Evolutionary conservation across 1,140 invertebrate genomes (phyloP).

Genomic region (Onthophagus taurus): DNA sequence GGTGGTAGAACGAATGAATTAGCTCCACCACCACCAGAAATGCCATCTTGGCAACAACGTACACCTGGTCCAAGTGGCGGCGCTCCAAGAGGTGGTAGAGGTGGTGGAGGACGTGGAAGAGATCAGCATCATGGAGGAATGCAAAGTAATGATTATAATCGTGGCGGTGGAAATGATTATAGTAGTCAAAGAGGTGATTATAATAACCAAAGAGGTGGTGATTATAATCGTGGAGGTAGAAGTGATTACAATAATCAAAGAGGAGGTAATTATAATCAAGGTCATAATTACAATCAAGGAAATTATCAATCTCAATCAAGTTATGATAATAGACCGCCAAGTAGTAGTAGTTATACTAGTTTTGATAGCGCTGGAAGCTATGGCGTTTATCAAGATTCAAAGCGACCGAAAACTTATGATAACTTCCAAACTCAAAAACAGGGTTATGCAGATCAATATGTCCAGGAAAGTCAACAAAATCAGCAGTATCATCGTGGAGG

Average conservation of each 20-base stretch:
- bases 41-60: slow-evolving; percentile 82
- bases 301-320: slow-evolving; percentile 17
- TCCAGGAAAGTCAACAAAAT: slow-evolving; percentile 33
- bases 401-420: slow-evolving; percentile 34
- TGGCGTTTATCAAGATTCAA: slow-evolving; percentile 20
- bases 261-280: slow-evolving; percentile 10
- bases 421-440: slow-evolving; percentile 31
- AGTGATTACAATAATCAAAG: slow-evolving; percentile 15
- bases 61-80: slow-evolving; percentile 26
- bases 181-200: slow-evolving; percentile 12
- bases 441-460: slow-evolving; percentile 36
- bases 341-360: slow-evolving; percentile 9
- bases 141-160: slow-evolving; percentile 14
- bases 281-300: slow-evolving; percentile 19
- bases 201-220: slow-evolving; percentile 14
- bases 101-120: slow-evolving; percentile 28
- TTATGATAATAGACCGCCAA: slow-evolving; percentile 12
- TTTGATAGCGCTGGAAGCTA: slow-evolving; percentile 26
- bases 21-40: slow-evolving; percentile 86
- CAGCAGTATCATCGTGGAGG: slow-evolving; percentile 30
- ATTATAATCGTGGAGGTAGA: slow-evolving; percentile 14
- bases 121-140: slow-evolving; percentile 22
- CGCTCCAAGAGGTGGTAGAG: slow-evolving; percentile 24
- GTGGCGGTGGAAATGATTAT: slow-evolving; percentile 5
- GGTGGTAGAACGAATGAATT: slow-evolving; percentile 83